Evolutionary conservation across 2,888 invertebrate species (phyloP), one percentile per base, ranked within the genome.

Genomic region (Exephanes ischioxanthus): DNA sequence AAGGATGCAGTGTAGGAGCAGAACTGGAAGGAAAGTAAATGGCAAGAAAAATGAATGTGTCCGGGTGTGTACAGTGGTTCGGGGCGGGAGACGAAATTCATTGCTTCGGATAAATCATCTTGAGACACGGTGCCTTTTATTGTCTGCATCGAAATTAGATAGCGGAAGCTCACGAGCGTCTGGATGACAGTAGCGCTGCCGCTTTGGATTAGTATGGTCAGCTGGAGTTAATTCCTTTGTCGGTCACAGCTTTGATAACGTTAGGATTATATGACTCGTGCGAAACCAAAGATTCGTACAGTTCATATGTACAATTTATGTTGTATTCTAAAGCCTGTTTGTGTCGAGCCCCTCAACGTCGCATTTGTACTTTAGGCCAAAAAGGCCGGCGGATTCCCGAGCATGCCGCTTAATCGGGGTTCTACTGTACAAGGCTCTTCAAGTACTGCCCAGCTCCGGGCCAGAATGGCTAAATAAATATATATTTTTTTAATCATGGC

Each of bases 41-140:
- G 67, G 45, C 33, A 37, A 16, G 58, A 16, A 33, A 71, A 26
- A 63, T 16, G 7, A 33, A 63, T 63, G 61, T 51, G 53, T 53
- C 30, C 30, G 30, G 33, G 55, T 70, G 55, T 67, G 55, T 63
- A 51, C 26, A 30, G 48, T 26, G 19, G 66, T 48, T 55, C 4
- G 14, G 67, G 67, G 30, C 37, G 67, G 22, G 77, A 77, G 53
- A 63, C 30, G 75, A 86, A 83, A 86, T 84, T 84, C 83, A 83
- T 85, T 80, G 84, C 68, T 61, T 33, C 67, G 48, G 71, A 75
- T 87, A 83, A 79, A 85, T 87, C 87, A 85, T 66, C 16, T 19
- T 87, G 83, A 87, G 33, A 80, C 78, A 86, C 83, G 83, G 68
- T 70, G 48, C 76, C 83, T 83, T 85, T 85, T 83, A 87, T 83